Evolutionary conservation across 1,140 invertebrate species (phyloP).

Genomic region (Caenorhabditis tropicalis): DNA sequence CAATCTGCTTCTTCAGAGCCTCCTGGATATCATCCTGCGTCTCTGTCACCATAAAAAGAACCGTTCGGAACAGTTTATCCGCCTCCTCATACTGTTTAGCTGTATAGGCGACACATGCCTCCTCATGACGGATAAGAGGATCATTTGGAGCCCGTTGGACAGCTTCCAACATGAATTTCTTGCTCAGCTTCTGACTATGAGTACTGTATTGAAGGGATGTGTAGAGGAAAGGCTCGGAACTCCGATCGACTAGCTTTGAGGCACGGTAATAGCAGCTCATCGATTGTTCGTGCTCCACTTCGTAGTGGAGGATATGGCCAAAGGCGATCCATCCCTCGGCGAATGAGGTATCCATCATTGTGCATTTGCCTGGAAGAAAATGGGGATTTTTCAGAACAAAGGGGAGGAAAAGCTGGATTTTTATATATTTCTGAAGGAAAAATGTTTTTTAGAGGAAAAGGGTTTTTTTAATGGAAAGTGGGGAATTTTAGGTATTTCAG

Average conservation of each 20-base stretch:
- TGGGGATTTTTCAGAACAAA: no score
- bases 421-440: no score
- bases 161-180: slow-evolving; percentile 25
- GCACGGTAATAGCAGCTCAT: slow-evolving; percentile 52
- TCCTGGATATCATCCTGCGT: neutral
- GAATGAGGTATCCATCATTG: slow-evolving; percentile 40
- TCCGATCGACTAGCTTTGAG: neutral
- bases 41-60: slow-evolving; percentile 17
- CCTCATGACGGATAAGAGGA: slow-evolving; percentile 1
- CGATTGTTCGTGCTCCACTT: slow-evolving; percentile 51
- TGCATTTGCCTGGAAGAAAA: slow-evolving; percentile 41
- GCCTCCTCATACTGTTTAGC: neutral
- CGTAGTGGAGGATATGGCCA: slow-evolving; percentile 44
- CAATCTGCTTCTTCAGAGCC: neutral
- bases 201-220: slow-evolving; percentile 14
- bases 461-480: no score
- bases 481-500: no score
- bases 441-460: no score
- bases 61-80: neutral
- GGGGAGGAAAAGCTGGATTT: no score
- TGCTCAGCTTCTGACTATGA: slow-evolving; percentile 30
- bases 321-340: slow-evolving; percentile 42
- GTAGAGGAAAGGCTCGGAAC: slow-evolving; percentile 3
- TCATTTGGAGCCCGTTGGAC: neutral
- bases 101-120: slow-evolving; percentile 1